These are phyloP conservation scores for Helicoverpa armigera DNA, from an alignment of 1,140 invertebrate genomes.

Conservation along the genomic window DNA sequence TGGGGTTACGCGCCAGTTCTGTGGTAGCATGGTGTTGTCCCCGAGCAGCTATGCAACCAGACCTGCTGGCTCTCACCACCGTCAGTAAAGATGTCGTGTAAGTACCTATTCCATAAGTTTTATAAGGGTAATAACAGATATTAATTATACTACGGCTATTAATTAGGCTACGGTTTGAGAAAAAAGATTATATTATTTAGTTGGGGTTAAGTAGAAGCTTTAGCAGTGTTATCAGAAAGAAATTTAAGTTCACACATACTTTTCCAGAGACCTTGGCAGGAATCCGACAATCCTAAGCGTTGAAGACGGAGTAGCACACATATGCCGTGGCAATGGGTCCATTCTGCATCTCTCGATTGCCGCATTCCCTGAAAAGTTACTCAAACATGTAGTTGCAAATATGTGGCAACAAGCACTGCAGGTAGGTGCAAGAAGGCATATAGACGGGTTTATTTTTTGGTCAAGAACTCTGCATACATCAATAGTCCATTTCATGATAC, in stretches of 20 bases:
- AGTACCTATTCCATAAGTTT: slow-evolving; percentile 27
- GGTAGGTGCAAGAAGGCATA: too few species aligned
- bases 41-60: slow-evolving; percentile 71
- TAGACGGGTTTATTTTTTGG: too few species aligned
- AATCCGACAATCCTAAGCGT: slow-evolving; percentile 93
- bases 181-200: too few species aligned
- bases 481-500: too few species aligned
- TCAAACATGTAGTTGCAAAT: slow-evolving; percentile 87
- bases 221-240: too few species aligned
- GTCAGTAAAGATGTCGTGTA: slow-evolving; percentile 81
- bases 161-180: too few species aligned
- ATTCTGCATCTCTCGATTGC: slow-evolving; percentile 86
- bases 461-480: too few species aligned
- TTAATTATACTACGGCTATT: too few species aligned
- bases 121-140: too few species aligned
- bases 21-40: slow-evolving; percentile 83
- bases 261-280: slow-evolving; percentile 89
- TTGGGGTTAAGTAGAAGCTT: too few species aligned
- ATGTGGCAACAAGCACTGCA: slow-evolving; percentile 84
- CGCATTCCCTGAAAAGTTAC: slow-evolving; percentile 86
- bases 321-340: slow-evolving; percentile 87
- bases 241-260: not conserved
- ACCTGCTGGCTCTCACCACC: slow-evolving; percentile 80
- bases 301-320: slow-evolving; percentile 91
- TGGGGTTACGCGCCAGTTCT: slow-evolving; percentile 79